Evolutionary conservation across 2,888 invertebrate genomes (phyloP), one percentile per base, ranked within the genome.

Genomic region (Drosophila imparisetae): DNA sequence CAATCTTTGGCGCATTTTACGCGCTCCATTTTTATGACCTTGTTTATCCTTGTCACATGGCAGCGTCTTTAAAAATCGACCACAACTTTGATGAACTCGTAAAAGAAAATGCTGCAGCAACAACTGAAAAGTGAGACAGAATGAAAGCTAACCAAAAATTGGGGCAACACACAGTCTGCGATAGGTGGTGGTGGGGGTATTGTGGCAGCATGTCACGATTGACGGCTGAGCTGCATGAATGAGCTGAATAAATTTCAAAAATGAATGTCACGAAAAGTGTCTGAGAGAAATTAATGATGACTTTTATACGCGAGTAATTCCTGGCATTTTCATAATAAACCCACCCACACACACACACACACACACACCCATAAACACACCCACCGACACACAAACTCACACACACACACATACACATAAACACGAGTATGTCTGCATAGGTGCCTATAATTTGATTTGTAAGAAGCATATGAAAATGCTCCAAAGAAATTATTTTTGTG

Each of bases 51-150:
- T 85, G 86, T 90, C 90, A 80, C 86, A 86, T 86, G 86, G 72
- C 73, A 61, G 54, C 74, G 58, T 74, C 81, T 74, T 84, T 76
- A 78, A 81, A 72, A 84, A 72, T 81, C 76, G 66, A 54, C 75
- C 83, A 86, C 86, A 86, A 90, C 86, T 86, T 86, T 86, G 86
- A 90, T 90, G 79, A 90, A 83, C 84, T 90, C 90, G 75, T 90
- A 90, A 86, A 90, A 84, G 36, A 54, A 53, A 36, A 65, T 58
- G 29, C 49, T 48, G 32, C 50, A 45, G 50, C 29, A 45, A 50
- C 48, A 42, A 62, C 59, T 70, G 81, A 67, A 66, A 72, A 72
- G 11, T 71, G 65, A 38, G 61, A 30, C 67, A 38, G 64, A 42
- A 66, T 71, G 59, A 59, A 45, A 67, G 42, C 27, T 62, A 62